Evolutionary conservation across 1,140 invertebrate species (phyloP).

Genomic region (Zaprionus tsacasi): DNA sequence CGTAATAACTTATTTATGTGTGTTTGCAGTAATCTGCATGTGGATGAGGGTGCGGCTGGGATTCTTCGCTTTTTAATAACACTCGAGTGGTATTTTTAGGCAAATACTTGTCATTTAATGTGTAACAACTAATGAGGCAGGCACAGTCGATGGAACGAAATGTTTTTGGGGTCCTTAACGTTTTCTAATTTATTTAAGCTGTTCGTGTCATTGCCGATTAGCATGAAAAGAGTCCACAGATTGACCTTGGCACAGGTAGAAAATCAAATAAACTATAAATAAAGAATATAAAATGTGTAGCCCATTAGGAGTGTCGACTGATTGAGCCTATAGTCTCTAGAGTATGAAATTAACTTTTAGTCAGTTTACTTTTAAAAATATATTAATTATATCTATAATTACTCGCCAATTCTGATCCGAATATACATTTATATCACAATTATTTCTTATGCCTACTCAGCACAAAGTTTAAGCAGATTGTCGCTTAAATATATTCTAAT

Average conservation of each 20-base stretch:
- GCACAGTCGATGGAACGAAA: slow-evolving; percentile 10
- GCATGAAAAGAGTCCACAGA: slow-evolving; percentile 23
- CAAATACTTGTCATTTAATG: slow-evolving; percentile 14
- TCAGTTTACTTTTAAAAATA: too few relatives aligned
- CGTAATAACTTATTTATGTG: slow-evolving; percentile 39
- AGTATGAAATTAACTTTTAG: too few relatives aligned
- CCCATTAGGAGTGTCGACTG: neutral
- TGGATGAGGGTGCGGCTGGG: slow-evolving; percentile 17
- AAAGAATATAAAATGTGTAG: neutral
- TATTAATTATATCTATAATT: too few relatives aligned
- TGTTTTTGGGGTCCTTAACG: neutral
- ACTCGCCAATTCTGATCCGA: too few relatives aligned
- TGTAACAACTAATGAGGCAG: slow-evolving; percentile 24
- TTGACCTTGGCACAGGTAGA: neutral
- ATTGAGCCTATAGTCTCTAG: too few relatives aligned
- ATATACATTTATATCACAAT: too few relatives aligned
- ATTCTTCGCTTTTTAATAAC: slow-evolving; percentile 15
- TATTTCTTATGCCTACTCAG: too few relatives aligned
- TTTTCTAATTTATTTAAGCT: slow-evolving; percentile 34
- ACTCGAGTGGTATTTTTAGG: slow-evolving; percentile 11
- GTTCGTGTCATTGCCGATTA: slow-evolving; percentile 35
- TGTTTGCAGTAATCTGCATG: slow-evolving; percentile 32
- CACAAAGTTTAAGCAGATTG: too few relatives aligned
- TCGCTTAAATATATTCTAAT: neutral
- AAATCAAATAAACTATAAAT: neutral